A percentile compares a stretch with the other conserved stretches of the same genome.
Conservation (phyloP, 2,888 invertebrate genomes). For the Esperia sulphurella region DNA sequence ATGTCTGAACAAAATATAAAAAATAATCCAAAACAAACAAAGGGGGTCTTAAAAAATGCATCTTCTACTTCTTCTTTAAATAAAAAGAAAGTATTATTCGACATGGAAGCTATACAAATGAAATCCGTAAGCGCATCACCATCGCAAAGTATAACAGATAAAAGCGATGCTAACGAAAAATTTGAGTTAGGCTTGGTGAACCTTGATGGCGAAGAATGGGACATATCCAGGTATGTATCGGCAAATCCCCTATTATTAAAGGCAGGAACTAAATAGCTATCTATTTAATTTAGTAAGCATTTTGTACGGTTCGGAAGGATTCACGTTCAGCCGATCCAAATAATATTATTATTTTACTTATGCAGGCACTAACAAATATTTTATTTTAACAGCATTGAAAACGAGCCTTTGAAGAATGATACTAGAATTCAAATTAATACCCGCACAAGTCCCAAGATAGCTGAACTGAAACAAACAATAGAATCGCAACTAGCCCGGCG, state of each 20-base stretch:
- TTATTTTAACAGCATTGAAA: slow-evolving; percentile 58
- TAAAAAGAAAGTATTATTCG: slow-evolving; percentile 83
- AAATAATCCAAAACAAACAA: slow-evolving; percentile 52
- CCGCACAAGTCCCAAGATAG: slow-evolving; percentile 75
- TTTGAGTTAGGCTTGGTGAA: slow-evolving; percentile 59
- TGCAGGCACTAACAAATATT: not conserved
- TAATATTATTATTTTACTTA: not conserved
- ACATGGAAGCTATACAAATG: slow-evolving; percentile 79
- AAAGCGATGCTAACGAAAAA: slow-evolving; percentile 55
- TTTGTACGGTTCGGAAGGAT: too few relatives aligned
- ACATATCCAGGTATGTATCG: slow-evolving; percentile 67
- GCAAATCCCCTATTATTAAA: not conserved
- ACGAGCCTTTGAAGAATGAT: slow-evolving; percentile 52
- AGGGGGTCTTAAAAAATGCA: slow-evolving; percentile 80
- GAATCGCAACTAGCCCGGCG: slow-evolving; percentile 72
- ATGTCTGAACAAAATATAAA: slow-evolving; percentile 40
- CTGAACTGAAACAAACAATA: slow-evolving; percentile 76
- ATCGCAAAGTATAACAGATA: slow-evolving; percentile 69
- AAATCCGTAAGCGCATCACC: slow-evolving; percentile 74
- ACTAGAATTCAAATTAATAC: slow-evolving; percentile 64
- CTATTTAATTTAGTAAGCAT: too few relatives aligned
- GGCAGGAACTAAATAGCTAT: too few relatives aligned
- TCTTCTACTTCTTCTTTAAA: slow-evolving; percentile 74
- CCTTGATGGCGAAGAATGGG: slow-evolving; percentile 74
- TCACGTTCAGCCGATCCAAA: too few relatives aligned